Base-by-base conservation (phyloP, 2,797 vertebrate genomes). In the Oreonectes daqikongensis region DNA sequence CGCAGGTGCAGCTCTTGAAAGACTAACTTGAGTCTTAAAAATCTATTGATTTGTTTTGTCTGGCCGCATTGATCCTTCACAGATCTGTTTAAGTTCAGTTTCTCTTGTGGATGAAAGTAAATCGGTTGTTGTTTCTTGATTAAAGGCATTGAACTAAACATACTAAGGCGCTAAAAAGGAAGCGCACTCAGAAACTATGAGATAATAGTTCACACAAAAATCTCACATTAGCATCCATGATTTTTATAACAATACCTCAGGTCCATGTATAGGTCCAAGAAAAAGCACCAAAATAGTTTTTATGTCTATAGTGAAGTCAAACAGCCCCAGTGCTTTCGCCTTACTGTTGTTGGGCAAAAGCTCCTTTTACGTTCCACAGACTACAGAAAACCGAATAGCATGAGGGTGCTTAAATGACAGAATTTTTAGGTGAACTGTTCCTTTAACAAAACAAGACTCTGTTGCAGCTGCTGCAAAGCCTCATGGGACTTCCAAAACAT, bases 1-100 rank as follows among this genome's bases (percentile, higher is more conserved):
- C 30, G 28, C 15, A 57, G 53, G 18, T 66, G 10, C 10, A 17
- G 38, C 26, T 30, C 52, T 18, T 55, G 12, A 46, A 67, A 46
- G 52, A 24, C 55, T 74, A 53, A 53, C 60, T 44, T 46, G 12
- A 18, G 17, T 57, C 50, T 30, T 46, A 57, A 75, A 57, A 75
- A 66, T 75, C 35, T 75, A 55, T 38, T 65, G 60, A 74, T 75
- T 57, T 22, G 14, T 67, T 75, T 38, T 5, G 26, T 66, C 18
- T 57, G 72, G n/a, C 10, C 57, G 35, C 22, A 65, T 65, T 53
- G 32, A 53, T 65, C 32, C 60, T n/a, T 53, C 60, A 53, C 44
- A 64, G 11, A 73, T 42, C 18, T 40, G 52, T 74, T 63, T 28
- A 46, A 32, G 70, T 50, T 63, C 14, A 63, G n/a, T 50, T 14